Percentiles rank a stretch among this genome's conserved stretches.
phyloP scores from a whole-genome alignment of 2,888 invertebrate species.

The Oligia latruncula region DNA sequence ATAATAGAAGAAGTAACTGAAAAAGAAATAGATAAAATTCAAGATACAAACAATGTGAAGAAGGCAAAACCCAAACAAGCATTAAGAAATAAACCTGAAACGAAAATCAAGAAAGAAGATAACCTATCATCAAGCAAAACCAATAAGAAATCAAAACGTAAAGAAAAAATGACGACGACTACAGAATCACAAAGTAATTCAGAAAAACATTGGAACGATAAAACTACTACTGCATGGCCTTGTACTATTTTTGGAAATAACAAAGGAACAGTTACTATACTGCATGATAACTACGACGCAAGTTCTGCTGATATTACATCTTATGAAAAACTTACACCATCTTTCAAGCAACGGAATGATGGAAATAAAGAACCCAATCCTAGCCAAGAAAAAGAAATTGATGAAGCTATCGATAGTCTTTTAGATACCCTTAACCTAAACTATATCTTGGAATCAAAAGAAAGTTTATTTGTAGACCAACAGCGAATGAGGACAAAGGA shows the following conservation, averaged over 20 bases:
- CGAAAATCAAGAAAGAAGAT: not conserved
- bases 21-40: not conserved
- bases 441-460: conserved; percentile 12
- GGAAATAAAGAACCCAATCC: not conserved
- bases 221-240: not conserved
- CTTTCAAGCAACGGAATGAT: not conserved
- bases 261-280: not conserved
- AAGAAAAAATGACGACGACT: not conserved
- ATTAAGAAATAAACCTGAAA: conserved; percentile 1
- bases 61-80: not conserved
- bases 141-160: not conserved
- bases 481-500: not conserved
- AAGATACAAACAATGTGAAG: not conserved
- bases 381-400: conserved; percentile 14
- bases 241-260: not conserved
- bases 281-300: not conserved
- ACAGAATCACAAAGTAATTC: not conserved
- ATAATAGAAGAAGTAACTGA: not conserved
- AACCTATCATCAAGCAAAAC: not conserved
- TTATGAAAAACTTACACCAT: not conserved
- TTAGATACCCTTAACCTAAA: conserved; percentile 27
- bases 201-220: not conserved
- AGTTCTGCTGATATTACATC: not conserved
- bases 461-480: not conserved
- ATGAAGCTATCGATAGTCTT: conserved; percentile 26